These are phyloP conservation scores for Pseudochromis fuscus DNA, from an alignment of 2,797 vertebrate species.

Conservation along the genomic window DNA sequence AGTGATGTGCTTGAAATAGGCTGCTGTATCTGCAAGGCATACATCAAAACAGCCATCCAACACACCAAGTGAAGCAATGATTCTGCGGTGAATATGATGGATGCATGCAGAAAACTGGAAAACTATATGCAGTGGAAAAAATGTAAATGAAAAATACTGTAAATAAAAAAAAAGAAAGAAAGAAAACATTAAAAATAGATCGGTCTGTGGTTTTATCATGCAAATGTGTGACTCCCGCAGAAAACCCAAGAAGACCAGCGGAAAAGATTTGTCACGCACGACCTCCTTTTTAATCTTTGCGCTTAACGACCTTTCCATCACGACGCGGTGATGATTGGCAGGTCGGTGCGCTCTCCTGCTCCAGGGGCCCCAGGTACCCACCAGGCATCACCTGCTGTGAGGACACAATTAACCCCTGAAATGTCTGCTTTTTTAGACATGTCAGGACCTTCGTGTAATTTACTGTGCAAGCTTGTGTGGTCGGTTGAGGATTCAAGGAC, in stretches of 20 bases:
- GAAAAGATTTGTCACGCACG: slow-evolving; percentile 35
- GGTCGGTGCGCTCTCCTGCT: slow-evolving; percentile 28
- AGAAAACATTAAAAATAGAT: not conserved
- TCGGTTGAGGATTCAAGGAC: not conserved
- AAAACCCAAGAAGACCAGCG: not conserved
- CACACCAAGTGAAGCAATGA: not conserved
- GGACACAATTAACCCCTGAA: slow-evolving; percentile 58
- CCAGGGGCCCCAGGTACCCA: slow-evolving; percentile 24
- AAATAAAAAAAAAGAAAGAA: too few relatives aligned
- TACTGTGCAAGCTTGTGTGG: not conserved
- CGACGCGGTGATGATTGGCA: slow-evolving; percentile 62
- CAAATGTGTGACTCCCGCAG: not conserved
- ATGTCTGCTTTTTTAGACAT: slow-evolving; percentile 26
- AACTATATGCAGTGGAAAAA: not conserved
- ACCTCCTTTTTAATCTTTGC: slow-evolving; percentile 52
- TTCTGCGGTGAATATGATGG: slow-evolving; percentile 35
- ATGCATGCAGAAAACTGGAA: slow-evolving; percentile 37
- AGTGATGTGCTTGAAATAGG: slow-evolving; percentile 56
- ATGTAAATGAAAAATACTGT: too few relatives aligned
- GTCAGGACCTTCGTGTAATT: not conserved
- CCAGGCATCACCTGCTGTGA: slow-evolving; percentile 29
- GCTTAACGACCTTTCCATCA: slow-evolving; percentile 53
- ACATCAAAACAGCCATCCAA: slow-evolving; percentile 32
- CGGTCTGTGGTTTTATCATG: not conserved
- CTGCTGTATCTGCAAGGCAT: slow-evolving; percentile 44